A percentile compares a stretch with the other conserved stretches of the same genome.
These are phyloP conservation scores for Vesta saturnalis DNA, from an alignment of 2,888 invertebrate species.

Conservation along the genomic window DNA sequence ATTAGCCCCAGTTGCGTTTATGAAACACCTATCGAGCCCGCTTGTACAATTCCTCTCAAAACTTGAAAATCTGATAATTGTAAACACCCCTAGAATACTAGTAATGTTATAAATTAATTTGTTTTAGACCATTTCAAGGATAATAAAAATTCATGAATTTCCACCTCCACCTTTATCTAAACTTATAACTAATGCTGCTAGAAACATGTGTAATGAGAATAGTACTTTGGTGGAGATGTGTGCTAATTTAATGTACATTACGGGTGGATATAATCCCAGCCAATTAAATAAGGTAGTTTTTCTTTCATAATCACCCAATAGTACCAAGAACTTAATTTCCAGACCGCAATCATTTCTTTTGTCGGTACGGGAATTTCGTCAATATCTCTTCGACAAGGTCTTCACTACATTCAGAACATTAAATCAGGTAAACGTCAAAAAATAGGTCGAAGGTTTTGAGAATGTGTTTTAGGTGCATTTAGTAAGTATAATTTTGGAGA, in stretches of 20 bases:
- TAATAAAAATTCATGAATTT: not conserved
- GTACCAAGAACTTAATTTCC: no score
- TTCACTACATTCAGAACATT: not conserved
- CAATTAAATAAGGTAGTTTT: no score
- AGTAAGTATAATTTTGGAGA: slow-evolving; percentile 22
- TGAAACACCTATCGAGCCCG: slow-evolving; percentile 64
- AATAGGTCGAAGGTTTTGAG: not conserved
- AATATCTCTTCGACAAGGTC: no score
- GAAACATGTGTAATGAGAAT: no score
- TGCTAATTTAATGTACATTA: no score
- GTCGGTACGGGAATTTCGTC: no score
- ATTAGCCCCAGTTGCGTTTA: slow-evolving; percentile 70
- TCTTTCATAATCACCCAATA: no score
- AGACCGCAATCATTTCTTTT: no score
- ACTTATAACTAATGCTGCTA: no score
- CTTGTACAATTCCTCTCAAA: slow-evolving; percentile 54
- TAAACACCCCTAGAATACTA: not conserved
- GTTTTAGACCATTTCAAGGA: not conserved
- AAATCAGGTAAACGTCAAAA: not conserved
- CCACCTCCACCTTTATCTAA: not conserved
- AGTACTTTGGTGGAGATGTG: no score
- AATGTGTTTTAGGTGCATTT: slow-evolving; percentile 22
- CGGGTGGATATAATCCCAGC: no score
- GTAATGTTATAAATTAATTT: not conserved
- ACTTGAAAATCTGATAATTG: slow-evolving; percentile 18